Percentiles rank a stretch among this genome's conserved stretches.
phyloP scores from a whole-genome alignment of 2,888 invertebrate species.

The Brenthis daphne region DNA sequence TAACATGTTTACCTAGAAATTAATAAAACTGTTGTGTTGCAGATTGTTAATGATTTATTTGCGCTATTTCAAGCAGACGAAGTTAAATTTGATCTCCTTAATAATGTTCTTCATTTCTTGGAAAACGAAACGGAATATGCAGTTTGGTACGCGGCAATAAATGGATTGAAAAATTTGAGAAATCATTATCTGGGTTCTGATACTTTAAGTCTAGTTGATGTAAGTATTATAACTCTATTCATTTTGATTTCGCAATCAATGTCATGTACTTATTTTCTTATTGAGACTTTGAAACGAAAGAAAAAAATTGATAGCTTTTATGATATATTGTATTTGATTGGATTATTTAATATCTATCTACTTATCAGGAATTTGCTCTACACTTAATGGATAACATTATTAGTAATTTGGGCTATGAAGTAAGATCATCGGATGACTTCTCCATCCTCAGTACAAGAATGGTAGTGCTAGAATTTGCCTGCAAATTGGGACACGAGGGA shows the following conservation, averaged over 20 bases:
- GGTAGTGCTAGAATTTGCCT: constrained; percentile 83
- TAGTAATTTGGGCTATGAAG: constrained; percentile 72
- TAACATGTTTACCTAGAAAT: too few species aligned
- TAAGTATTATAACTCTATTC: constrained; percentile 43
- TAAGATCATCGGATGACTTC: constrained; percentile 56
- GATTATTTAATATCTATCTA: background rate
- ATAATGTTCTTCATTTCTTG: constrained; percentile 85
- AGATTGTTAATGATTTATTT: constrained; percentile 89
- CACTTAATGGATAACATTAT: constrained; percentile 60
- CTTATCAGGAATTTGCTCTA: constrained; percentile 54
- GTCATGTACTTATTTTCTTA: too few species aligned
- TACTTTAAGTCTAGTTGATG: constrained; percentile 55
- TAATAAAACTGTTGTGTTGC: constrained; percentile 22
- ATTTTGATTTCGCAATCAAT: background rate
- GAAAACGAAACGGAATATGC: constrained; percentile 85
- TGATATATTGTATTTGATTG: background rate
- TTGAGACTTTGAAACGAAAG: background rate
- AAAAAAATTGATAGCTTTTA: background rate
- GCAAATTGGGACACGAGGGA: constrained; percentile 80
- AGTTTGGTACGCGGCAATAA: constrained; percentile 87
- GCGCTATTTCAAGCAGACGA: constrained; percentile 85
- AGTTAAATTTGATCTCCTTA: constrained; percentile 80
- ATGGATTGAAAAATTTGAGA: constrained; percentile 71
- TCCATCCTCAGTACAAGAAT: constrained; percentile 82
- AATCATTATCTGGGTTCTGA: constrained; percentile 58